A percentile compares a stretch with the other conserved stretches of the same genome.
phyloP scores from a whole-genome alignment of 1,140 invertebrate species.

The Magallana ariakensis region DNA sequence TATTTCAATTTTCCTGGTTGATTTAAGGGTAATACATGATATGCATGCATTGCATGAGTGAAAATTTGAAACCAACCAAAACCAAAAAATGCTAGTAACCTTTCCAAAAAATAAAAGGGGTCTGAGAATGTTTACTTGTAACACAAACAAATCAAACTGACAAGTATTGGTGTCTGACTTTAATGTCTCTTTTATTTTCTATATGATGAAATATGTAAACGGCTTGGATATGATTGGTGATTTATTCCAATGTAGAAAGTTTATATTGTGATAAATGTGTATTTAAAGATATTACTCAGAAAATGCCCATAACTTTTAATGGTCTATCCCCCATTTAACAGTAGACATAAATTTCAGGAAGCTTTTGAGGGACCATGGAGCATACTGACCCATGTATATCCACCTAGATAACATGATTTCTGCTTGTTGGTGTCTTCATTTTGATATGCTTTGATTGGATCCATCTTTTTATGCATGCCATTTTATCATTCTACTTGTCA shows the following conservation, averaged over 20 bases:
- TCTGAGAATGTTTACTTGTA: too few species aligned
- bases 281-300: neutral
- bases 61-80: neutral
- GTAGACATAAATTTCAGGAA: neutral
- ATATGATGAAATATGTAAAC: too few species aligned
- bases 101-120: too few species aligned
- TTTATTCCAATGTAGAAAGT: constrained; percentile 6
- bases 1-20: constrained; percentile 5
- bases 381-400: constrained; percentile 19
- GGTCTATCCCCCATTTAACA: neutral
- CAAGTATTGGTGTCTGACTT: too few species aligned
- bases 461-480: constrained; percentile 15
- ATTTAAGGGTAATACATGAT: neutral
- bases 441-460: constrained; percentile 30
- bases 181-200: too few species aligned
- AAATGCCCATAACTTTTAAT: neutral
- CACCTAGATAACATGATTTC: neutral
- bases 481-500: constrained; percentile 23
- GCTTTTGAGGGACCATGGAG: neutral
- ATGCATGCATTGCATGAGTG: constrained; percentile 28
- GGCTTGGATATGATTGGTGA: neutral
- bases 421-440: constrained; percentile 11
- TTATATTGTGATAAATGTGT: constrained; percentile 3
- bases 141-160: too few species aligned
- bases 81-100: neutral